These are phyloP conservation scores for Pristionchus arcanus DNA, from an alignment of 2,888 invertebrate genomes.

Conservation along the genomic window DNA sequence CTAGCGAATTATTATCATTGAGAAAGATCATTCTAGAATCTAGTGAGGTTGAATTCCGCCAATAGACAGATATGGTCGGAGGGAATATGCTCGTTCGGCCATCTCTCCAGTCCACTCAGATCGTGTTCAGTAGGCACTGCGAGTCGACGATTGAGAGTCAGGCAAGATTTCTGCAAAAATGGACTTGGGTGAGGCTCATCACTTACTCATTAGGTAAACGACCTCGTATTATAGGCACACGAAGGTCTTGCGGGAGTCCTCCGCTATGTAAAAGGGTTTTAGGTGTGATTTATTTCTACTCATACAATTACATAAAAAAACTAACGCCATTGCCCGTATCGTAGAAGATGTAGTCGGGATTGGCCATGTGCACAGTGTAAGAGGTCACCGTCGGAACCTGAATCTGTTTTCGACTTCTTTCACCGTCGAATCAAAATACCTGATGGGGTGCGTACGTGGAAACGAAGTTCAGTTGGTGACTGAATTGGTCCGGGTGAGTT, in stretches of 20 bases:
- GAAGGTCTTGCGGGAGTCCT: too few relatives aligned
- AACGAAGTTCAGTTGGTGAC: background rate
- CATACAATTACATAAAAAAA: too few relatives aligned
- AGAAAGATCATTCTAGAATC: background rate
- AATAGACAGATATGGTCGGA: background rate
- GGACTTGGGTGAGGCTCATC: too few relatives aligned
- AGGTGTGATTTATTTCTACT: too few relatives aligned
- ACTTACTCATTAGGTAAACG: too few relatives aligned
- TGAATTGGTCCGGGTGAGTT: background rate
- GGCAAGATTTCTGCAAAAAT: background rate
- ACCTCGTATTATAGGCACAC: too few relatives aligned
- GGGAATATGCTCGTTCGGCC: slow-evolving; percentile 5
- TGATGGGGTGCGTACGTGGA: background rate
- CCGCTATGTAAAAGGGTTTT: too few relatives aligned
- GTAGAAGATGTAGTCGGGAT: slow-evolving; percentile 36
- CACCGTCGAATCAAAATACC: background rate
- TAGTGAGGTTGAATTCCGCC: background rate
- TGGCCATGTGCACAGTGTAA: background rate
- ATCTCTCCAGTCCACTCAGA: background rate
- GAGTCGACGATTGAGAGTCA: background rate
- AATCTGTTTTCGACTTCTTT: background rate
- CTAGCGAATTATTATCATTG: too few relatives aligned
- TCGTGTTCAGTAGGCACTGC: background rate
- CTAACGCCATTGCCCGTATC: background rate
- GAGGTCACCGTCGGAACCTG: background rate